These are phyloP conservation scores for Glaucomys volans DNA, from an alignment of 2,113 vertebrate species.

Conservation along the genomic window DNA sequence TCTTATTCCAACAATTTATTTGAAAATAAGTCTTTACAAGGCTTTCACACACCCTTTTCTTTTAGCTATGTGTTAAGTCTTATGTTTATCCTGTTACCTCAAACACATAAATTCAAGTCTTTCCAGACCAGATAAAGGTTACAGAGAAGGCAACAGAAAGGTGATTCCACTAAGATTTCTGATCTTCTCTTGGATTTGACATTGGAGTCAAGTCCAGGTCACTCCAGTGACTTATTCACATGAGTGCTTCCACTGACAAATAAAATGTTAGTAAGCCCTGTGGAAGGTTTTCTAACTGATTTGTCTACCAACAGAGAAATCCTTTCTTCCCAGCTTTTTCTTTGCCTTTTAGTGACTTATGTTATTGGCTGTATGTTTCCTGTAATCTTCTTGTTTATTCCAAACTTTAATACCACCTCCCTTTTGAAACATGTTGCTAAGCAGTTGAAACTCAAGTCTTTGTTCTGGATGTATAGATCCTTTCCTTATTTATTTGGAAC, in stretches of 20 bases:
- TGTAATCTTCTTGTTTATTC: neutral
- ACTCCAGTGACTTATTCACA: conserved; percentile 2
- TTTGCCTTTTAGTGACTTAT: neutral
- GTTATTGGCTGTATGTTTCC: neutral
- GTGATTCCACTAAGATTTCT: conserved; percentile 57
- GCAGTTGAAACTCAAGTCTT: neutral
- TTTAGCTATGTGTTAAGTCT: conserved; percentile 47
- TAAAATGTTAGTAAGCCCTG: conserved; percentile 29
- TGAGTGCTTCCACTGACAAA: conserved; percentile 21
- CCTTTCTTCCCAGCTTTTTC: neutral
- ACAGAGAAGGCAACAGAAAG: neutral
- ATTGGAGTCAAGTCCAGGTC: conserved; percentile 38
- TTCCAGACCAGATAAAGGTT: conserved; percentile 53
- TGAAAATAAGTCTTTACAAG: conserved; percentile 18
- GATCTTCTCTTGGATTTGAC: conserved; percentile 52
- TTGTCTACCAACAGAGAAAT: conserved; percentile 15
- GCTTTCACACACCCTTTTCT: conserved; percentile 3
- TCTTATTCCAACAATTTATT: conserved; percentile 45
- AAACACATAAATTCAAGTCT: conserved; percentile 41
- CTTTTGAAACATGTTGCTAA: neutral
- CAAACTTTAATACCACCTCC: neutral
- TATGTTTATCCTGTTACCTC: conserved; percentile 55
- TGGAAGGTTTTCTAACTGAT: neutral
- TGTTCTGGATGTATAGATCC: neutral
- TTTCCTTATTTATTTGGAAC: conserved; percentile 22